These are phyloP conservation scores for Phycodurus eques DNA, from an alignment of 2,113 vertebrate genomes.

Conservation along the genomic window DNA sequence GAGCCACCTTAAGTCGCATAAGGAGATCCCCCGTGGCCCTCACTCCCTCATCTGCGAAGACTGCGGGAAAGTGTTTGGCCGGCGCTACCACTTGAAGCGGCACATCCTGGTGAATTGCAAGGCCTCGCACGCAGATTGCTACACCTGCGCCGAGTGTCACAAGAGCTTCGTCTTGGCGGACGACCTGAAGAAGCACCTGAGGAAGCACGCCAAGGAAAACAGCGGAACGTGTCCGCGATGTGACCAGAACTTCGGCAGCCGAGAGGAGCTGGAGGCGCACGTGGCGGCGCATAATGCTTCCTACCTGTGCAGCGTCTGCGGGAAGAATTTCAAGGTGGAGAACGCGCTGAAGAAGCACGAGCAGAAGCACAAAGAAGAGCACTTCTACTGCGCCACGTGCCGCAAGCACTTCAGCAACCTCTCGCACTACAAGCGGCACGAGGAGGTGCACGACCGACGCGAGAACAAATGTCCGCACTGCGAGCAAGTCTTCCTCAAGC, in stretches of 20 bases:
- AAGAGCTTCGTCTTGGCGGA: constrained; percentile 48
- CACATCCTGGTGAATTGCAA: constrained; percentile 56
- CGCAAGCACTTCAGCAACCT: constrained; percentile 53
- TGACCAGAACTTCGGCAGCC: constrained; percentile 35
- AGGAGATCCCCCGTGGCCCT: constrained; percentile 23
- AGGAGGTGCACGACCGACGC: constrained; percentile 46
- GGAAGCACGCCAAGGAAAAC: constrained; percentile 53
- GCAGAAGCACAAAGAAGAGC: constrained; percentile 40
- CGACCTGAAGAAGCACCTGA: constrained; percentile 60
- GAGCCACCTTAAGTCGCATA: constrained; percentile 50
- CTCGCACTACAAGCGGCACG: constrained; percentile 62
- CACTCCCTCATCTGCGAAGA: constrained; percentile 46
- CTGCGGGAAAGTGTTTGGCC: constrained; percentile 59
- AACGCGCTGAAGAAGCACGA: constrained; percentile 61
- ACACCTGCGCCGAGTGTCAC: constrained; percentile 53
- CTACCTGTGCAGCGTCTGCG: constrained; percentile 51
- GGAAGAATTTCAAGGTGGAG: constrained; percentile 61
- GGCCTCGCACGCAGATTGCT: constrained; percentile 22
- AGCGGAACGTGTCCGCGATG: constrained; percentile 59
- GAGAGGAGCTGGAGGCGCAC: constrained; percentile 54
- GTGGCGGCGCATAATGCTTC: constrained; percentile 46
- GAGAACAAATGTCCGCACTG: constrained; percentile 65
- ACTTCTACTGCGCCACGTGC: constrained; percentile 55
- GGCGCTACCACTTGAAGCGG: constrained; percentile 58
- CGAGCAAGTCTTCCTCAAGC: constrained; percentile 49